Base-by-base conservation (phyloP, 2,797 vertebrate genomes). In the Sandelia bainsii region DNA sequence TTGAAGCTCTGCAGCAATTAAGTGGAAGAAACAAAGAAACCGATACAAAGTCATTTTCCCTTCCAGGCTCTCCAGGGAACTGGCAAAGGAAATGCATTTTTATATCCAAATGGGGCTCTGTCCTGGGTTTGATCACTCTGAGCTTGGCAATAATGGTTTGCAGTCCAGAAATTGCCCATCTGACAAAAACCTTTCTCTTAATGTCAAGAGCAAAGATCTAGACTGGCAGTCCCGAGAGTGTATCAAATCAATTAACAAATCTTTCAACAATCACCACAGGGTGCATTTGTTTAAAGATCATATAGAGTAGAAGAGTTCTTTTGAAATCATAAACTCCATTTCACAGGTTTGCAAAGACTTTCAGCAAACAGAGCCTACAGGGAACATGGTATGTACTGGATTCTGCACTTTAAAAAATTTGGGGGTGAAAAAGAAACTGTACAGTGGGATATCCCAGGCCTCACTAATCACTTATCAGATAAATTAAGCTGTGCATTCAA, bases 21-120 rank as follows among this genome's bases (percentile, higher is more conserved):
- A 76, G 64, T 73, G 76, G 62, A 82, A 71, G 69, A 86, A 91
- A 91, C 83, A 89, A 88, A 90, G 81, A 80, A 81, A 76, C 49
- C 68, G 49, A 85, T 77, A 81, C 51, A 60, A 63, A 80, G 85
- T 88, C 29, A 77, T 90, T 92, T 89, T 83, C 75, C 50, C 42
- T 45, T 69, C 56, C 51, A 75, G 65, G 29, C 77, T 75, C 76
- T 82, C 59, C 29, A 6, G 65, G 73, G 91, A 82, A 86, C 72
- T 63, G 78, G 65, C 62, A 85, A 61, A 75, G 71, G 70, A 72
- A 84, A 80, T 73, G 69, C 69, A 39, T 82, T 81, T 88, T 89
- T 48, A 22, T 57, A 65, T 65, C 68, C 50, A 81, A 92, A 83
- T 77, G 17, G 73, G 79, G 62, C 68, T 60, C 44, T 46, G 68